Evolutionary conservation across 2,113 vertebrate genomes (phyloP).

Genomic region (Petroica traversi): DNA sequence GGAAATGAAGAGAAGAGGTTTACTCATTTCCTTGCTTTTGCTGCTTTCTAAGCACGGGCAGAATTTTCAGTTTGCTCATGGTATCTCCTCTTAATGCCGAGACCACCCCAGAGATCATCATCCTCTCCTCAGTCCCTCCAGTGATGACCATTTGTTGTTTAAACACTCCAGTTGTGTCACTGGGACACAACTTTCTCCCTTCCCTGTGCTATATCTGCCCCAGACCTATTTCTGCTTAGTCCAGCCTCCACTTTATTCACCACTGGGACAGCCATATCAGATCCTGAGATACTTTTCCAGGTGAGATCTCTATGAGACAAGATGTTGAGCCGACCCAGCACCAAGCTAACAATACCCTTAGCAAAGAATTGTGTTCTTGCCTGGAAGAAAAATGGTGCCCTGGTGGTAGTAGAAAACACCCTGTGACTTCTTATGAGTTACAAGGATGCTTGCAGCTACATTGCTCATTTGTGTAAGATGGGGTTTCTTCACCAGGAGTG

Average conservation of each 20-base stretch:
- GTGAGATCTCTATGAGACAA: neutral
- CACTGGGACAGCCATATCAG: neutral
- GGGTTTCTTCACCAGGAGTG: neutral
- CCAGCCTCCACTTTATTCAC: neutral
- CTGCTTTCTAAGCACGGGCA: neutral
- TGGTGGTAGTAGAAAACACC: neutral
- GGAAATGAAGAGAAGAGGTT: neutral
- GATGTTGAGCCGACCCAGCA: neutral
- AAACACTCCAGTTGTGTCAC: neutral
- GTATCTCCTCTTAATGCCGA: neutral
- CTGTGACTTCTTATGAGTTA: neutral
- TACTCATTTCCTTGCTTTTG: neutral
- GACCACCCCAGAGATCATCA: neutral
- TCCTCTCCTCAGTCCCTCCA: neutral
- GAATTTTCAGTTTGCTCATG: neutral
- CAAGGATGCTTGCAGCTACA: neutral
- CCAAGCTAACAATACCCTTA: neutral
- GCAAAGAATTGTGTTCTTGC: neutral
- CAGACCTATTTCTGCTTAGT: neutral
- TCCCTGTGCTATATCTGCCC: neutral
- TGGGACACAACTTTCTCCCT: neutral
- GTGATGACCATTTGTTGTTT: neutral
- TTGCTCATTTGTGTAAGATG: neutral
- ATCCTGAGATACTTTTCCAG: neutral
- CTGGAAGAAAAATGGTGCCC: neutral